Evolutionary conservation across 1,140 invertebrate species (phyloP).

Genomic region (Schmidtea mediterranea): DNA sequence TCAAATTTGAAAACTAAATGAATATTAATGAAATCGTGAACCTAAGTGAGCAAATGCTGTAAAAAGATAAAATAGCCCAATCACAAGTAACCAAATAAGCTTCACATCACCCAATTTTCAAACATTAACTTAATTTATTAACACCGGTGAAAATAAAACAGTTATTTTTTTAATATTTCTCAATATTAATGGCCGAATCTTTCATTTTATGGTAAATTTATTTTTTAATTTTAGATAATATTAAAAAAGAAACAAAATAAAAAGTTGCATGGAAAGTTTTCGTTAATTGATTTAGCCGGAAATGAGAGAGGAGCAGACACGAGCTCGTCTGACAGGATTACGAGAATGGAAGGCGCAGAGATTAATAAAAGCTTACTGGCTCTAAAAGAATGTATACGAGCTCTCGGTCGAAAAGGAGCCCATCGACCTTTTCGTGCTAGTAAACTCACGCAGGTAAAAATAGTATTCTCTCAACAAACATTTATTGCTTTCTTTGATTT

Average conservation of each 20-base stretch:
- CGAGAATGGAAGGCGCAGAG: slow-evolving; percentile 35
- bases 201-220: not conserved
- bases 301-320: slow-evolving; percentile 94
- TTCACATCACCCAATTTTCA: no score
- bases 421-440: slow-evolving; percentile 87
- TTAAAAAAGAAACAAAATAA: not conserved
- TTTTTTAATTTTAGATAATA: not conserved
- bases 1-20: no score
- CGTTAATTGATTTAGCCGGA: slow-evolving; percentile 46
- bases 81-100: no score
- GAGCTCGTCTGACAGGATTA: slow-evolving; percentile 74
- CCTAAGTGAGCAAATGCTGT: no score
- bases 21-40: no score
- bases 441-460: slow-evolving; percentile 92
- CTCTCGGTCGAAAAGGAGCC: slow-evolving; percentile 33
- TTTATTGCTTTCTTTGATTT: no score
- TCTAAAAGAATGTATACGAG: slow-evolving; percentile 50
- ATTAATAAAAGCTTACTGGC: slow-evolving; percentile 74
- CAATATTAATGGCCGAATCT: no score
- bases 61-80: no score
- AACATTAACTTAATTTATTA: no score
- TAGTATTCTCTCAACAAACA: no score
- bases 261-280: slow-evolving; percentile 69
- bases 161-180: no score
- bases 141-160: no score